phyloP scores from a whole-genome alignment of 1,140 invertebrate genomes.

The Aricia agestis region DNA sequence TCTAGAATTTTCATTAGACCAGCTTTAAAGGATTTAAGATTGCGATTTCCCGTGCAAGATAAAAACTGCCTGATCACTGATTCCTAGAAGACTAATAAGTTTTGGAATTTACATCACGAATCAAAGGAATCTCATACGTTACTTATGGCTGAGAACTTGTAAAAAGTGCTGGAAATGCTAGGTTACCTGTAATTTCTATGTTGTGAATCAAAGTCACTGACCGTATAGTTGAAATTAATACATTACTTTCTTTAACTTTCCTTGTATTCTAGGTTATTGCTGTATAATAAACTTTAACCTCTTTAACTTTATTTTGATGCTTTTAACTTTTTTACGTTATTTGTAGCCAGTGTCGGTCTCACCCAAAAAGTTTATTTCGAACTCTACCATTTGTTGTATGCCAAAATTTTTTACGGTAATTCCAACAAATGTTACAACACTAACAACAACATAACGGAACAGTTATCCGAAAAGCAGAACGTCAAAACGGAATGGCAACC shows the following conservation, averaged over 20 bases:
- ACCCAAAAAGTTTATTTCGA: no score
- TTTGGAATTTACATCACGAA: neutral
- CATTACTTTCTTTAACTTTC: neutral
- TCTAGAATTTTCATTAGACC: neutral
- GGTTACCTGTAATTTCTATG: neutral
- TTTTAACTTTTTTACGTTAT: no score
- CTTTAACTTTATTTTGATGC: neutral
- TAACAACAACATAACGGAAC: constrained; percentile 4
- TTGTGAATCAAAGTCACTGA: neutral
- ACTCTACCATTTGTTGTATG: no score
- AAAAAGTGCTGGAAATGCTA: neutral
- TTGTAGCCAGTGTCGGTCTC: no score
- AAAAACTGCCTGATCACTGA: neutral
- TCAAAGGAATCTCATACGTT: neutral
- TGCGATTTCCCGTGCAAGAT: neutral
- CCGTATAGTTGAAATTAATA: neutral
- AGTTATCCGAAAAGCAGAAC: constrained; percentile 17
- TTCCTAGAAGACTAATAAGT: neutral
- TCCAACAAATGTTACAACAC: neutral
- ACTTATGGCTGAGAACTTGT: neutral
- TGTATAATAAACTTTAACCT: neutral
- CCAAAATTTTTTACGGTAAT: neutral
- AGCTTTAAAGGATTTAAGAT: no score
- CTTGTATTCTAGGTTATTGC: neutral
- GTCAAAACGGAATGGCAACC: constrained; percentile 17